A percentile compares a stretch with the other conserved stretches of the same genome.
Evolutionary conservation across 2,888 invertebrate genomes (phyloP).

Genomic region (Lasioglossum lativentre): DNA sequence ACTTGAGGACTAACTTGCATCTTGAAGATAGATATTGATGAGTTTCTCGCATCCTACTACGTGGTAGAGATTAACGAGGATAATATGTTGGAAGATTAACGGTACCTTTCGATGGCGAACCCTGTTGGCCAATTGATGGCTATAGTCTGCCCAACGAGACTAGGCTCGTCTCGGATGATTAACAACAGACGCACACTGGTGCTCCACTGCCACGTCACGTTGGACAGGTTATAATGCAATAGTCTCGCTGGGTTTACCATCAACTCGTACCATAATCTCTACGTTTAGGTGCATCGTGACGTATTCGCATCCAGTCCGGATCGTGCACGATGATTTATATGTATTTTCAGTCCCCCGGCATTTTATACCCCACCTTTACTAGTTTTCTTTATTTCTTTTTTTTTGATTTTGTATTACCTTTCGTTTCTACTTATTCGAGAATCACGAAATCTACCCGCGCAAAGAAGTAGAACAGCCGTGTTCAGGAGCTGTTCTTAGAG

Average conservation of each 20-base stretch:
- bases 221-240: not conserved
- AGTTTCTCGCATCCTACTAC: slow-evolving; percentile 43
- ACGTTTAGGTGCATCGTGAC: slow-evolving; percentile 14
- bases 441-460: not conserved
- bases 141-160: not conserved
- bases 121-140: not conserved
- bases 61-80: slow-evolving; percentile 49
- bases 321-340: slow-evolving; percentile 29
- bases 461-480: not conserved
- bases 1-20: slow-evolving; percentile 65
- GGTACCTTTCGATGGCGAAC: not conserved
- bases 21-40: slow-evolving; percentile 46
- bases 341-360: slow-evolving; percentile 11
- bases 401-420: not conserved
- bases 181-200: not conserved
- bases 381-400: not conserved
- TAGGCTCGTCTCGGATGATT: not conserved
- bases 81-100: not conserved
- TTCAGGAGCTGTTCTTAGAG: not conserved
- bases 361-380: not conserved
- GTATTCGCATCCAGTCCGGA: slow-evolving; percentile 32
- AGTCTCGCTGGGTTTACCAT: not conserved
- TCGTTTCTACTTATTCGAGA: not conserved
- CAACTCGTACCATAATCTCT: not conserved
- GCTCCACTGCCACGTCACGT: not conserved